Conservation (phyloP, 2,113 vertebrate genomes). For the Condylura cristata region DNA sequence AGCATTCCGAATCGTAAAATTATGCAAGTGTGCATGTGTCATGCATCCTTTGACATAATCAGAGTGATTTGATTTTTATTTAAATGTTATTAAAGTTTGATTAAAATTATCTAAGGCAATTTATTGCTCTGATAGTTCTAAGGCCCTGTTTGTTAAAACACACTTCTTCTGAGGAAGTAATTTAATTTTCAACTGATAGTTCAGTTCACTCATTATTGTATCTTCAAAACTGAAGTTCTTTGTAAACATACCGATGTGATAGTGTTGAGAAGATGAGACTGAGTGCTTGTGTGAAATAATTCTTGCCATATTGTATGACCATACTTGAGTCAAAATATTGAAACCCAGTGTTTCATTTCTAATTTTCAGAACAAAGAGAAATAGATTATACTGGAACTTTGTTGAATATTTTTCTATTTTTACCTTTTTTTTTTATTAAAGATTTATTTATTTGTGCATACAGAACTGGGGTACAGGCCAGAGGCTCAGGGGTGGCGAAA, state of each 20-base stretch:
- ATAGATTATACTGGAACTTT: background rate
- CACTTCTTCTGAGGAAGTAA: constrained; percentile 62
- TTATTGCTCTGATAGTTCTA: constrained; percentile 66
- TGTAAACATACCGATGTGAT: constrained; percentile 21
- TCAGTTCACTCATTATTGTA: constrained; percentile 48
- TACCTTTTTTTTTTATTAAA: background rate
- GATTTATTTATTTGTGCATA: too few relatives aligned
- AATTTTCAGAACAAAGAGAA: background rate
- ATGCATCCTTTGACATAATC: constrained; percentile 62
- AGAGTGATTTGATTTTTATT: constrained; percentile 68
- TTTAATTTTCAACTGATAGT: constrained; percentile 65
- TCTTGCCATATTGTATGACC: background rate
- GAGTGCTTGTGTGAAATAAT: background rate
- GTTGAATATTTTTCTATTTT: background rate
- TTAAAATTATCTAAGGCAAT: constrained; percentile 73
- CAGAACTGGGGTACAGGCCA: too few relatives aligned
- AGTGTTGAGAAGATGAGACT: background rate
- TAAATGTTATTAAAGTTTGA: constrained; percentile 70
- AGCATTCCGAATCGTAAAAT: constrained; percentile 33
- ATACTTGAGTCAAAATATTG: background rate
- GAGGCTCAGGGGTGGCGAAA: too few relatives aligned
- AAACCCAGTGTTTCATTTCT: background rate
- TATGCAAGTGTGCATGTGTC: background rate
- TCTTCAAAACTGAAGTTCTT: constrained; percentile 42
- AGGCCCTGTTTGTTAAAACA: constrained; percentile 58